Conservation (phyloP, 2,797 vertebrate genomes). For the Spheniscus humboldti region DNA sequence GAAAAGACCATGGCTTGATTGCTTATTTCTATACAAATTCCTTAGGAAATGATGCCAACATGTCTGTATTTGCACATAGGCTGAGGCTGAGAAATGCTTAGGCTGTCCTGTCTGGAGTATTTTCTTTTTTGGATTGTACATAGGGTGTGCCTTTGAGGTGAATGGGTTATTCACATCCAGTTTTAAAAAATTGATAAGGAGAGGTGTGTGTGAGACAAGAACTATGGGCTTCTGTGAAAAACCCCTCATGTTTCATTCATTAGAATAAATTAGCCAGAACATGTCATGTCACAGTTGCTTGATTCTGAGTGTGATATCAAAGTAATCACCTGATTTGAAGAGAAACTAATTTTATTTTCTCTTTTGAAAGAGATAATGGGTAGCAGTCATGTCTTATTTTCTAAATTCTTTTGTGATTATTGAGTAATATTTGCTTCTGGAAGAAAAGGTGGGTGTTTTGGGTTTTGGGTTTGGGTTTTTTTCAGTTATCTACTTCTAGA, state of each 20-base stretch:
- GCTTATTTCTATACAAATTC: neutral
- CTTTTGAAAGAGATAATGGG: neutral
- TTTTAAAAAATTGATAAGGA: neutral
- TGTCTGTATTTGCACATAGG: neutral
- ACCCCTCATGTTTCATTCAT: neutral
- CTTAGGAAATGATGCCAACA: neutral
- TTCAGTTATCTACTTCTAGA: neutral
- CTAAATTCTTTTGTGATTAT: neutral
- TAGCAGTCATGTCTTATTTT: neutral
- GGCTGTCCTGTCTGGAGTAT: neutral
- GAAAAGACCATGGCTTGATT: neutral
- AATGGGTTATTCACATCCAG: neutral
- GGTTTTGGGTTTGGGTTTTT: too few species aligned
- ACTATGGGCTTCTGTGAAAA: neutral
- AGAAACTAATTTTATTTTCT: neutral
- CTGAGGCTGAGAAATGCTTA: neutral
- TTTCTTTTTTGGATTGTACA: neutral
- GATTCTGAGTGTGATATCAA: neutral
- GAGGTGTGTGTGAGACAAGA: neutral
- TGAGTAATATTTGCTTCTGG: neutral
- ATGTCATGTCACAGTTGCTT: neutral
- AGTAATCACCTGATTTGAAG: neutral
- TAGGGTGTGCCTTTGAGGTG: neutral
- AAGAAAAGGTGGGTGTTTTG: neutral
- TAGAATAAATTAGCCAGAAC: neutral